Evolutionary conservation across 2,888 invertebrate genomes (phyloP), one percentile per base, ranked within the genome.

Genomic region (Acrobasis repandana): DNA sequence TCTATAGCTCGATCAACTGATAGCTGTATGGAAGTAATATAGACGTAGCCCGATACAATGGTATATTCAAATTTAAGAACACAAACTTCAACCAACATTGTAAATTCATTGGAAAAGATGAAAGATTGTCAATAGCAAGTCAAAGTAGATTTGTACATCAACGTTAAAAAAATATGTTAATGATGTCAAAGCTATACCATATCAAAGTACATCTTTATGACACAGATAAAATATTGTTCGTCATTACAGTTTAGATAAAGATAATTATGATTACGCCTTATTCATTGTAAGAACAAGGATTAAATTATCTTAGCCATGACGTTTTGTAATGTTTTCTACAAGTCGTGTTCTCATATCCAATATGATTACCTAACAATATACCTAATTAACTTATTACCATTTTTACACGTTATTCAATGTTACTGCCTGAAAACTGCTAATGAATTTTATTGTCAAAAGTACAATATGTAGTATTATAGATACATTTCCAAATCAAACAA

Each of bases 321-420:
- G 82, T 86, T 77, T 85, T 77, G 56, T 84, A 87, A 83, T 74
- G 72, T 83, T 84, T 86, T 85, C 78, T 86, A 86, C 79, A 75
- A 77, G 74, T 56, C 54, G 20, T 58, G 38, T 54, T 58, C 48
- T 51, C 51, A 59, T 59, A 59, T 46, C 51, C 43, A 52, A 15
- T 51, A 43, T 56, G 43, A 43, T 51, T 28, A 16, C 9, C 9
- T 56, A 47, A 18, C 16, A 50, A 50, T 48, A 48, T 58, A 57
- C 38, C 14, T 16, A 20, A 52, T 59, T 43, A 59, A 6, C 43
- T 15, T 59, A 34, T 15, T 60, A 43, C 28, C 52, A 52, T 16
- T 51, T 46, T 59, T 10, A 52, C 52, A 46, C 33, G 20, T 51
- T 36, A 52, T 46, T 60, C 36, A 52, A 46, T 47, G 47, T 60